phyloP scores from a whole-genome alignment of 2,113 vertebrate species.

The Isichthys henryi region DNA sequence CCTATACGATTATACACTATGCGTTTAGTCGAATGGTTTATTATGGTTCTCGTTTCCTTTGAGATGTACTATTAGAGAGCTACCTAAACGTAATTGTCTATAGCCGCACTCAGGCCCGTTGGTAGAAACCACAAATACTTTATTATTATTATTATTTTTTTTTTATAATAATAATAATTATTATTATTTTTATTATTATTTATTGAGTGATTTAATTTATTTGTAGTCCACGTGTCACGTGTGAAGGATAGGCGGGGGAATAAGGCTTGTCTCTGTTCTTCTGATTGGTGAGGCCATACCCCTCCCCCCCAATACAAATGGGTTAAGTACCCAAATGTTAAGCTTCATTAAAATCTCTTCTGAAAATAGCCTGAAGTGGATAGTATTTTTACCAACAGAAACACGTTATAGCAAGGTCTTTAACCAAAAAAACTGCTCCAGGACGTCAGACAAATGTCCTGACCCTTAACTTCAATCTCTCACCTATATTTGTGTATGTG shows the following conservation, averaged over 20 bases:
- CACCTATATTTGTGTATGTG: neutral
- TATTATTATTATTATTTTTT: neutral
- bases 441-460: neutral
- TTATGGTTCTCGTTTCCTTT: neutral
- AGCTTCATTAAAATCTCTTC: neutral
- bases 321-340: neutral
- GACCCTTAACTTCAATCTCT: neutral
- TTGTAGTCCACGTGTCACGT: neutral
- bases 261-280: neutral
- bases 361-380: neutral
- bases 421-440: neutral
- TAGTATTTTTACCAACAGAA: neutral
- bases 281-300: neutral
- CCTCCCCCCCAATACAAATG: neutral
- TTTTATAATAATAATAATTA: too few species aligned
- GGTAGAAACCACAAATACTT: neutral
- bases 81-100: neutral
- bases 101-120: neutral
- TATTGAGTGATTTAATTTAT: neutral
- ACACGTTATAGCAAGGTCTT: neutral
- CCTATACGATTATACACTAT: neutral
- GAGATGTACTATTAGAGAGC: neutral
- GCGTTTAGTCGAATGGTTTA: neutral
- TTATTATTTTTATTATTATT: neutral
- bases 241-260: neutral